Percentiles rank a stretch among this genome's conserved stretches.
These are phyloP conservation scores for Phytoseiulus persimilis DNA, from an alignment of 2,888 invertebrate genomes.

Conservation along the genomic window DNA sequence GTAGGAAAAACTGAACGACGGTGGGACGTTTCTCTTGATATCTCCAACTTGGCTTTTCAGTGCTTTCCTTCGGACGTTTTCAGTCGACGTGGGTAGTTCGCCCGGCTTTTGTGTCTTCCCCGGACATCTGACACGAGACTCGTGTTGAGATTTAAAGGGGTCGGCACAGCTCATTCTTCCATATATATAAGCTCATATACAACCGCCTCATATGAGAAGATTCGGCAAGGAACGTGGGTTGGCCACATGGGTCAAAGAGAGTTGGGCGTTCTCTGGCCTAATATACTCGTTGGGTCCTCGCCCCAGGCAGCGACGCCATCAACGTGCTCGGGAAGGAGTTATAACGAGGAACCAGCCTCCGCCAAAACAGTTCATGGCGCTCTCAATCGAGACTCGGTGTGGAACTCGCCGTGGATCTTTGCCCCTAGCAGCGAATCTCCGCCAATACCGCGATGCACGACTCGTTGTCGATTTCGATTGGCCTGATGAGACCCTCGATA, in stretches of 20 bases:
- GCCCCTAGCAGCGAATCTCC: too few species aligned
- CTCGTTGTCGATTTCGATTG: too few species aligned
- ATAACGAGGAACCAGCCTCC: not conserved
- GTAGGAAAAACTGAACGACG: too few species aligned
- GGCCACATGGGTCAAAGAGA: not conserved
- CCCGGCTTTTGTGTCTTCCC: not conserved
- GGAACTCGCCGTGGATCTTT: too few species aligned
- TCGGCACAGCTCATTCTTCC: not conserved
- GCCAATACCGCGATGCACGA: too few species aligned
- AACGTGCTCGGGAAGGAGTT: not conserved
- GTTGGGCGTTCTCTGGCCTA: not conserved
- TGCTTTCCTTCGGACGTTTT: not conserved
- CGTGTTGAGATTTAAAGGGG: not conserved
- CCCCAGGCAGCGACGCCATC: not conserved
- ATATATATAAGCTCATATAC: not conserved
- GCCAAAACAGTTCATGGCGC: not conserved
- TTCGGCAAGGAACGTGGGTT: not conserved
- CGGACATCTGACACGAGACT: not conserved
- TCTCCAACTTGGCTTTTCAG: not conserved
- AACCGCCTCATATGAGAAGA: not conserved
- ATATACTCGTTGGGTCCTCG: not conserved
- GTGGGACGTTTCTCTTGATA: not conserved
- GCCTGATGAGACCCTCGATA: too few species aligned
- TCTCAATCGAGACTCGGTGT: not conserved
- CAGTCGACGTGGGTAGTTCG: not conserved